These are phyloP conservation scores for Pseudomugil gertrudae DNA, from an alignment of 2,797 vertebrate genomes.

Conservation along the genomic window DNA sequence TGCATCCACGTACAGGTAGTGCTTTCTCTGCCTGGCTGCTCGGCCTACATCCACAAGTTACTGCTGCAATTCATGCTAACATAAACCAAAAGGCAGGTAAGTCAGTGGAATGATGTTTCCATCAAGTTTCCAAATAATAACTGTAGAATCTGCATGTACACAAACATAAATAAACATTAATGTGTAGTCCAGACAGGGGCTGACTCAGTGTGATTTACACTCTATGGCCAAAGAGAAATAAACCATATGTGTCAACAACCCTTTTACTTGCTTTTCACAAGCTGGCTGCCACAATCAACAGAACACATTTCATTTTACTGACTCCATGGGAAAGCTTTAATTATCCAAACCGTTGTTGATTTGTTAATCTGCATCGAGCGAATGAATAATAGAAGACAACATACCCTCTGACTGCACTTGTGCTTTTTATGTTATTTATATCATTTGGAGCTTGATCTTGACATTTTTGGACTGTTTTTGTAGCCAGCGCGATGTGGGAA, in stretches of 20 bases:
- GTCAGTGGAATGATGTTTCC: conserved; percentile 27
- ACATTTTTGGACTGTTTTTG: conserved; percentile 9
- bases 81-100: conserved; percentile 34
- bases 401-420: conserved; percentile 5
- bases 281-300: conserved; percentile 55
- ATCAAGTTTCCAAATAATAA: conserved; percentile 38
- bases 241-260: conserved; percentile 70
- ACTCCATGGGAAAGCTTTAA: conserved; percentile 58
- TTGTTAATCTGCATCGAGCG: conserved; percentile 10
- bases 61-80: conserved; percentile 39
- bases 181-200: conserved; percentile 41
- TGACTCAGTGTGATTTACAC: conserved; percentile 60
- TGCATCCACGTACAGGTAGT: conserved; percentile 10
- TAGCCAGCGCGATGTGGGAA: conserved; percentile 2
- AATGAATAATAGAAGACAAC: neutral
- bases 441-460: neutral
- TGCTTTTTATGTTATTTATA: neutral
- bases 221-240: conserved; percentile 57
- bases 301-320: conserved; percentile 42
- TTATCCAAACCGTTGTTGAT: conserved; percentile 31
- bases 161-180: conserved; percentile 55
- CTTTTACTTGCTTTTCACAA: conserved; percentile 53
- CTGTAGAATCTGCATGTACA: conserved; percentile 27
- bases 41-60: conserved; percentile 29
- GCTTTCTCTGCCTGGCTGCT: conserved; percentile 39